Evolutionary conservation across 2,113 vertebrate species (phyloP).

Genomic region (Actenoides hombroni): DNA sequence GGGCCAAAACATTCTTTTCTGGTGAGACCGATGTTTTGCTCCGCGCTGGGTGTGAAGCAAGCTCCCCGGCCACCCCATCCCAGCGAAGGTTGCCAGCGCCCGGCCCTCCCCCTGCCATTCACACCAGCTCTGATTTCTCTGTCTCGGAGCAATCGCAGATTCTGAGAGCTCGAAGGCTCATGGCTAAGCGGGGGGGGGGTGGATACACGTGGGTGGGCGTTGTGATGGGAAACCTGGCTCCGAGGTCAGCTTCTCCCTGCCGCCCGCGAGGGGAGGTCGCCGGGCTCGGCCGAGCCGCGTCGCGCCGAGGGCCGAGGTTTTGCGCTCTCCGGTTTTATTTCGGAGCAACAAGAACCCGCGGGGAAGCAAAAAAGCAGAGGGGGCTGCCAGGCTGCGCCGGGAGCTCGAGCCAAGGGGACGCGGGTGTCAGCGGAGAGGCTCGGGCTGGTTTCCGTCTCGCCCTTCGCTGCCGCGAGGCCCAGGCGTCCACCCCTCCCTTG

Average conservation of each 20-base stretch:
- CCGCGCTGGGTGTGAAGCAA: background rate
- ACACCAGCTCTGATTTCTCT: background rate
- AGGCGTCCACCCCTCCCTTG: background rate
- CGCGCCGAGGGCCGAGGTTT: background rate
- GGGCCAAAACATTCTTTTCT: constrained; percentile 52
- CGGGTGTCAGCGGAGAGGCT: background rate
- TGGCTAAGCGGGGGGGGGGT: accelerated
- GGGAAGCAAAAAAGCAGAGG: background rate
- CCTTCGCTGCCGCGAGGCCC: background rate
- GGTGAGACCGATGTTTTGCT: constrained; percentile 48
- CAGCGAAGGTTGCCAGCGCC: background rate
- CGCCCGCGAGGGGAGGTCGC: background rate
- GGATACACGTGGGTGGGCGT: accelerated
- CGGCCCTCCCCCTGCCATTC: background rate
- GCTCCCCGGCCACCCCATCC: background rate
- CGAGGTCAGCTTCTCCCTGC: too few relatives aligned
- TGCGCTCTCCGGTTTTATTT: constrained; percentile 42
- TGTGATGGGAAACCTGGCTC: background rate
- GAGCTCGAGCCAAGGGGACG: background rate
- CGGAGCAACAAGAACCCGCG: background rate
- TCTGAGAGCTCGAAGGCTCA: background rate
- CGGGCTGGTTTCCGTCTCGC: background rate
- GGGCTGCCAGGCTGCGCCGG: background rate
- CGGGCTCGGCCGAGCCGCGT: background rate
- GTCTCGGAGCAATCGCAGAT: accelerated